Evolutionary conservation across 2,888 invertebrate species (phyloP).

Genomic region (Orthosia gothica): DNA sequence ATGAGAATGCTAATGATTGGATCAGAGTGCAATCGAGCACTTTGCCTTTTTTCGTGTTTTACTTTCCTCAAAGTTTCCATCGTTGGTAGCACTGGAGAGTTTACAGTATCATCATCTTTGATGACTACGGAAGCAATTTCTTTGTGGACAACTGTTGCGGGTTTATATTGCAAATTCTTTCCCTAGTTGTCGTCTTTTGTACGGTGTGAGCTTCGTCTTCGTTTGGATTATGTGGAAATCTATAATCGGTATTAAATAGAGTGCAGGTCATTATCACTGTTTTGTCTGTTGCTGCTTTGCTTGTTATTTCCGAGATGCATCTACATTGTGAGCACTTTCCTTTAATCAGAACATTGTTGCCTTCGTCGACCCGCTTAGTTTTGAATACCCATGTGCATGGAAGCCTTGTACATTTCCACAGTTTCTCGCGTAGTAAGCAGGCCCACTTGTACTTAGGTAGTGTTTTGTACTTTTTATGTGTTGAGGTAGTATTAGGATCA

Average conservation of each 20-base stretch:
- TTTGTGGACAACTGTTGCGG: background rate
- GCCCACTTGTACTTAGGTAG: constrained; percentile 9
- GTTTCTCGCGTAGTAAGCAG: constrained; percentile 20
- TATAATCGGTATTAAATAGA: background rate
- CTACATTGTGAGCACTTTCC: constrained; percentile 3
- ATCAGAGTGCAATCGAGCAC: too few relatives aligned
- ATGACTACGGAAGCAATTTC: background rate
- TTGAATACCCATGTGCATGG: constrained; percentile 13
- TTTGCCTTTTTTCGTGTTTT: too few relatives aligned
- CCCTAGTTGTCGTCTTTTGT: constrained; percentile 8
- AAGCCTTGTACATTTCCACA: constrained; percentile 24
- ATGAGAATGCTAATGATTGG: background rate
- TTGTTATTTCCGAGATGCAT: background rate
- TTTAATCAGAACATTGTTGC: background rate
- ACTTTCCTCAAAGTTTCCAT: too few relatives aligned
- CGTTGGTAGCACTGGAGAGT: too few relatives aligned
- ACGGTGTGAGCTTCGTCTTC: constrained; percentile 12
- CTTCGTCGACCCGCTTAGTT: background rate
- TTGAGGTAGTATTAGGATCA: constrained; percentile 1
- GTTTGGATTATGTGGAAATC: background rate
- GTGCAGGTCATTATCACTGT: background rate
- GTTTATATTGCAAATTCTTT: constrained; percentile 14
- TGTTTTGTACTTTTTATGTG: constrained; percentile 12
- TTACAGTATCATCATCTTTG: too few relatives aligned
- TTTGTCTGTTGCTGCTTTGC: constrained; percentile 2